Conservation (phyloP, 2,797 vertebrate genomes). For the Linurgus olivaceus region DNA sequence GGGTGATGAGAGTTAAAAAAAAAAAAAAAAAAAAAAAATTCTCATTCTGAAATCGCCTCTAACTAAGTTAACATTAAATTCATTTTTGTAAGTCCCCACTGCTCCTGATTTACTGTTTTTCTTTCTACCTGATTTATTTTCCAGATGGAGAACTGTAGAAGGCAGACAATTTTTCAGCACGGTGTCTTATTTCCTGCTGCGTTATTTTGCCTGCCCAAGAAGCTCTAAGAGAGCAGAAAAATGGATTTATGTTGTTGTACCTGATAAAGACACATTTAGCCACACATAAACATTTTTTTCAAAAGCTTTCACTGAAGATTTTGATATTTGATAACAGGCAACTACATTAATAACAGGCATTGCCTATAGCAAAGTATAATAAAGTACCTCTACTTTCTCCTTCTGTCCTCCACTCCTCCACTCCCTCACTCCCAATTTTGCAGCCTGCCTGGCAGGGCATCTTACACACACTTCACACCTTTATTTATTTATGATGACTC, state of each 20-base stretch:
- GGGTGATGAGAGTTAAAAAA: not conserved
- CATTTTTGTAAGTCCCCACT: not conserved
- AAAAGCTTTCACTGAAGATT: not conserved
- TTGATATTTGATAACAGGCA: not conserved
- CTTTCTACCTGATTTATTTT: slow-evolving; percentile 60
- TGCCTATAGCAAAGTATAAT: not conserved
- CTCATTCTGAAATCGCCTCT: not conserved
- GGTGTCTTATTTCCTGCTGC: slow-evolving; percentile 48
- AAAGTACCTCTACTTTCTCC: not conserved
- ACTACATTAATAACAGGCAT: not conserved
- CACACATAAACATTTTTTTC: not conserved
- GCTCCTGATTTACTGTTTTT: slow-evolving; percentile 58
- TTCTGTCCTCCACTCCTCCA: fast-evolving
- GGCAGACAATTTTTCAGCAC: slow-evolving; percentile 53
- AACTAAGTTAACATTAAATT: slow-evolving; percentile 64
- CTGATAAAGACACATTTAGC: not conserved
- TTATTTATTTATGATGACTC: not conserved
- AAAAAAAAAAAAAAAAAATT: not conserved
- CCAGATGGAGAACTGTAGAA: slow-evolving; percentile 64
- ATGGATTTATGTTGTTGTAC: slow-evolving; percentile 5
- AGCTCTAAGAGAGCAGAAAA: slow-evolving; percentile 21
- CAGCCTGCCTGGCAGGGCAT: not conserved
- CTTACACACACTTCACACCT: not conserved
- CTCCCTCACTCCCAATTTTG: not conserved
- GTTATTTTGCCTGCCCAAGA: slow-evolving; percentile 21